Conservation (phyloP, 2,113 vertebrate genomes). For the Trachemys scripta region DNA sequence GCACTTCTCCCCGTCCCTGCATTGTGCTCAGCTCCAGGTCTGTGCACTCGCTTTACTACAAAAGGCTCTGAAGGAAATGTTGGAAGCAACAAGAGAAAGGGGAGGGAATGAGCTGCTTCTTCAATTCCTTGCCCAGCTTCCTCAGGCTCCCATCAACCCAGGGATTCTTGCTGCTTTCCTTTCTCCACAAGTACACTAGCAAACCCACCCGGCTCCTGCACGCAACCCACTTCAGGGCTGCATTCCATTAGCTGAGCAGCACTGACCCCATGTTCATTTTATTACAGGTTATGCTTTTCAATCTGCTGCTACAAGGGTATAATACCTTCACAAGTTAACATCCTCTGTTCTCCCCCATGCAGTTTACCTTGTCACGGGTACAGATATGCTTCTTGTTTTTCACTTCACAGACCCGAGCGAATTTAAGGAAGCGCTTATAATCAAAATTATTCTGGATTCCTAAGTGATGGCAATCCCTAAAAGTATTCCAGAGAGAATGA, state of each 20-base stretch:
- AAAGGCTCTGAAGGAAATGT: not conserved
- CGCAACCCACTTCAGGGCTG: fast-evolving
- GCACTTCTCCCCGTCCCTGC: not conserved
- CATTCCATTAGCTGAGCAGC: fast-evolving
- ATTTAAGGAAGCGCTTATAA: slow-evolving; percentile 89
- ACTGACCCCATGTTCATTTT: not conserved
- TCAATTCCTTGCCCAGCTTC: not conserved
- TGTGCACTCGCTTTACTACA: not conserved
- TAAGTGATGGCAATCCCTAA: slow-evolving; percentile 94
- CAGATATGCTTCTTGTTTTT: slow-evolving; percentile 87
- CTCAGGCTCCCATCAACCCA: not conserved
- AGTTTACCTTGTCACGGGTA: slow-evolving; percentile 91
- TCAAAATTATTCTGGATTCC: slow-evolving; percentile 97
- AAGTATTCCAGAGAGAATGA: slow-evolving; percentile 56
- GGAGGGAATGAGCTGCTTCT: not conserved
- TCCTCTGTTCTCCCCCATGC: fast-evolving
- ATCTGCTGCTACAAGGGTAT: fast-evolving
- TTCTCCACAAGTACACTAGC: not conserved
- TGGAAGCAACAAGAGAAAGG: not conserved
- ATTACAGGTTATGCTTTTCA: not conserved
- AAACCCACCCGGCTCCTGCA: not conserved
- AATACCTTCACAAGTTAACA: fast-evolving
- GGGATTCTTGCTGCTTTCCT: not conserved
- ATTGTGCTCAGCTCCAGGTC: not conserved
- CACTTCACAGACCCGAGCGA: slow-evolving; percentile 91